Evolutionary conservation across 2,888 invertebrate species (phyloP), one percentile per base, ranked within the genome.

Genomic region (Mesodorylaimus sp.): DNA sequence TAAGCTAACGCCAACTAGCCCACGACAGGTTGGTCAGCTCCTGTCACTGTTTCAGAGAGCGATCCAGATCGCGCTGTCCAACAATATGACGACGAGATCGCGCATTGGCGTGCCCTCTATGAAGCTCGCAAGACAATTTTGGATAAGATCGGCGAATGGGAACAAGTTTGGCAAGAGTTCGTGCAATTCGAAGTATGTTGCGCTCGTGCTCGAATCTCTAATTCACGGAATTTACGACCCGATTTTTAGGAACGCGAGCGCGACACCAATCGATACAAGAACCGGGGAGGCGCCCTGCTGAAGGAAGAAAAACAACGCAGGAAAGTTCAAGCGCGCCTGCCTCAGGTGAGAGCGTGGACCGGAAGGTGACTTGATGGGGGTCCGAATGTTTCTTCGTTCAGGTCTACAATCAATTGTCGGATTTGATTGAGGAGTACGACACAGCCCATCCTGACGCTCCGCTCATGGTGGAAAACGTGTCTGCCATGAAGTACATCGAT

Each of bases 221-320:
- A n/a, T n/a, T n/a, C n/a, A n/a, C n/a, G n/a, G n/a, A n/a, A n/a
- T n/a, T n/a, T n/a, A n/a, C n/a, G n/a, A n/a, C n/a, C 13, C n/a
- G 7, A n/a, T 21, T 21, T 39, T 39, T 21, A 43, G 44, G 44
- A 43, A 7, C 24, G 27, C 5, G 44, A 43, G 0, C 75, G 76
- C n/a, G 81, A 83, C 60, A 82, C 83, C 0, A 79, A 80, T 55
- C 75, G 88, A 42, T 84, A 79, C 63, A 79, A 83, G 58, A 87
- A 88, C 67, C 75, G 89, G 36, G 87, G 88, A 0, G 86, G 88
- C 0, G 80, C 83, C 56, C 70, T 89, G 3, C 69, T 89, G 1
- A 76, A 77, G 47, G 88, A 88, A 64, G 88, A 89, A 66, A 83
- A 80, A 59, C 83, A 84, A 60, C 71, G 87, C n/a, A 87, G 83